Percentiles rank a stretch among this genome's conserved stretches.
These are phyloP conservation scores for Eilema griseolum DNA, from an alignment of 2,888 invertebrate species.

Conservation along the genomic window DNA sequence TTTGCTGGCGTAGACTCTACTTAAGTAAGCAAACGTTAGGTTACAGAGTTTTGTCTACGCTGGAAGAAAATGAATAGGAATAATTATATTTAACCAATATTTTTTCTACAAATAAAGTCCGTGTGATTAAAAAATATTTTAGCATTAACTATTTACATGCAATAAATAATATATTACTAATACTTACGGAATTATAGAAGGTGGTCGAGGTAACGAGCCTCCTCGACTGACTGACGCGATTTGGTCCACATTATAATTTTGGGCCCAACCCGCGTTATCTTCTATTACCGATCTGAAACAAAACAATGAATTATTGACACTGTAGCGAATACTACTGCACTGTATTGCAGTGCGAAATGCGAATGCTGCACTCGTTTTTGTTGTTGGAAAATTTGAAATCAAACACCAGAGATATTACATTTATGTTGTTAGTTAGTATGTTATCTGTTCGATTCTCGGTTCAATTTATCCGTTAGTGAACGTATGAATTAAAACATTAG, in stretches of 20 bases:
- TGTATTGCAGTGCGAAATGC: background rate
- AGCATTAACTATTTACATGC: too few species aligned
- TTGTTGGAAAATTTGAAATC: background rate
- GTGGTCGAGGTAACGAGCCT: conserved; percentile 82
- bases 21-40: too few species aligned
- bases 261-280: conserved; percentile 85
- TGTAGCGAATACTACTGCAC: conserved; percentile 9
- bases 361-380: background rate
- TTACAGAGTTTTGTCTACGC: too few species aligned
- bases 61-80: too few species aligned
- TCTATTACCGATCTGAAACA: conserved; percentile 86
- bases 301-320: conserved; percentile 40
- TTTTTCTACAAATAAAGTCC: too few species aligned
- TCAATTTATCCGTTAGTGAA: too few species aligned
- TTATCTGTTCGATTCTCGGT: background rate
- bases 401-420: background rate
- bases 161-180: conserved; percentile 2
- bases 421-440: too few species aligned
- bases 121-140: too few species aligned
- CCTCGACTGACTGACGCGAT: conserved; percentile 84
- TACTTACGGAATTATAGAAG: conserved; percentile 84
- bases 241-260: conserved; percentile 83
- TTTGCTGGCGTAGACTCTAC: too few species aligned
- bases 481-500: background rate
- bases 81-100: too few species aligned